These are phyloP conservation scores for Morelia viridis DNA, from an alignment of 2,797 vertebrate genomes.

Conservation along the genomic window DNA sequence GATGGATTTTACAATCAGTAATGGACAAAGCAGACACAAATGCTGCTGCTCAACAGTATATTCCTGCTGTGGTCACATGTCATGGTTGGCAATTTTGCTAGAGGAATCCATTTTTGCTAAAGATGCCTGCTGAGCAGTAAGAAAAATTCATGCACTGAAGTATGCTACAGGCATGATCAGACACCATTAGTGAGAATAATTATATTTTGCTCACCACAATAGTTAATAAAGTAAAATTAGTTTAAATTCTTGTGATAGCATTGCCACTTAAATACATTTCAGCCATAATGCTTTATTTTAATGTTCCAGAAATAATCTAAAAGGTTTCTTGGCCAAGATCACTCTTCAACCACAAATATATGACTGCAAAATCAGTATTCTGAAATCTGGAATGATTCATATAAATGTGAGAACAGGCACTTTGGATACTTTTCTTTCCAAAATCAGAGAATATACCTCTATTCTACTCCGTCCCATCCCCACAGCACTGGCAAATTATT, in stretches of 20 bases:
- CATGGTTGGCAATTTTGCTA: neutral
- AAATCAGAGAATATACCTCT: neutral
- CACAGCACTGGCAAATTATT: neutral
- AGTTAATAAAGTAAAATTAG: neutral
- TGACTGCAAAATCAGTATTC: neutral
- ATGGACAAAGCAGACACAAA: neutral
- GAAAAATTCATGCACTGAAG: neutral
- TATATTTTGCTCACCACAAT: neutral
- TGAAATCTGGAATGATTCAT: neutral
- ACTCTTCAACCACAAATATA: neutral
- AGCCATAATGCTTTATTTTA: neutral
- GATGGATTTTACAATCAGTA: neutral
- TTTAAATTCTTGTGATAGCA: neutral
- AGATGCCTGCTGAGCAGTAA: neutral
- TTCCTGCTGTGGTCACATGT: neutral
- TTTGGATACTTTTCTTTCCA: conserved; percentile 28
- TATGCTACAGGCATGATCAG: neutral
- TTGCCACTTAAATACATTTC: neutral
- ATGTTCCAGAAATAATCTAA: neutral
- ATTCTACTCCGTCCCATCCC: neutral
- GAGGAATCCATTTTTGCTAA: neutral
- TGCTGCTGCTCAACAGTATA: neutral
- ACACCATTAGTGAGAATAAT: neutral
- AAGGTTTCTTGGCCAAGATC: neutral
- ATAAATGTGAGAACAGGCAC: neutral